A percentile compares a stretch with the other conserved stretches of the same genome.
phyloP scores from a whole-genome alignment of 2,888 invertebrate species.

The Volucella inflata region DNA sequence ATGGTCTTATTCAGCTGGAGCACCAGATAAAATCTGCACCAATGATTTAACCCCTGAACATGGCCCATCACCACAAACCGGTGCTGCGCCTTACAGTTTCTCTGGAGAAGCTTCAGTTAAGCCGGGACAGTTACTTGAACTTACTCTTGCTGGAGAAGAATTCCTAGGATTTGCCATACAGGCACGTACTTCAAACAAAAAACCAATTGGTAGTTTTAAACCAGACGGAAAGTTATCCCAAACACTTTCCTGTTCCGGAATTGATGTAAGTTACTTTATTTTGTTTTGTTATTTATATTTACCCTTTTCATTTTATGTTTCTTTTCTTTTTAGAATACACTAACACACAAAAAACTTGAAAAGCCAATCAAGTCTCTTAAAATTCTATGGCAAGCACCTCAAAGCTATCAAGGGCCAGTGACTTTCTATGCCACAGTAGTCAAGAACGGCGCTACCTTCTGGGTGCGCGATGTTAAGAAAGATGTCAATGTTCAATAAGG shows the following conservation, averaged over 20 bases:
- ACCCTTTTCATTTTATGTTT: background rate
- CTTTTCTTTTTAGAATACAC: slow-evolving; percentile 85
- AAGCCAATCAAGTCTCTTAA: slow-evolving; percentile 85
- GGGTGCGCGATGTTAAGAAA: slow-evolving; percentile 88
- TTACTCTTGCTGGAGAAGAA: slow-evolving; percentile 84
- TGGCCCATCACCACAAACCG: slow-evolving; percentile 85
- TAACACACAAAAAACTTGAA: slow-evolving; percentile 88
- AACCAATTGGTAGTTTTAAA: slow-evolving; percentile 87
- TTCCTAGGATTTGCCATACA: slow-evolving; percentile 88
- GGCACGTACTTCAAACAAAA: slow-evolving; percentile 86
- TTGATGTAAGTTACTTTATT: slow-evolving; percentile 77
- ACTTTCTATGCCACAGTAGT: slow-evolving; percentile 89
- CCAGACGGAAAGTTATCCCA: slow-evolving; percentile 84
- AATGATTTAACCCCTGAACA: slow-evolving; percentile 88
- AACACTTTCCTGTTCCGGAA: slow-evolving; percentile 79
- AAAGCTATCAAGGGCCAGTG: slow-evolving; percentile 86
- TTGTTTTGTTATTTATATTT: background rate
- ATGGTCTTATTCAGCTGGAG: slow-evolving; percentile 86
- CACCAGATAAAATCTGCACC: slow-evolving; percentile 87
- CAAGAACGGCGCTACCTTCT: slow-evolving; percentile 88
- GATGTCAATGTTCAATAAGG: slow-evolving; percentile 85
- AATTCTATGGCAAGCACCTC: slow-evolving; percentile 88
- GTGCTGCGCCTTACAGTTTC: slow-evolving; percentile 86
- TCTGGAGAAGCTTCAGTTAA: slow-evolving; percentile 82
- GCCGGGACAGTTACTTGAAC: slow-evolving; percentile 82